A percentile compares a stretch with the other conserved stretches of the same genome.
Evolutionary conservation across 1,140 invertebrate species (phyloP).

Genomic region (Pogonomyrmex californicus): DNA sequence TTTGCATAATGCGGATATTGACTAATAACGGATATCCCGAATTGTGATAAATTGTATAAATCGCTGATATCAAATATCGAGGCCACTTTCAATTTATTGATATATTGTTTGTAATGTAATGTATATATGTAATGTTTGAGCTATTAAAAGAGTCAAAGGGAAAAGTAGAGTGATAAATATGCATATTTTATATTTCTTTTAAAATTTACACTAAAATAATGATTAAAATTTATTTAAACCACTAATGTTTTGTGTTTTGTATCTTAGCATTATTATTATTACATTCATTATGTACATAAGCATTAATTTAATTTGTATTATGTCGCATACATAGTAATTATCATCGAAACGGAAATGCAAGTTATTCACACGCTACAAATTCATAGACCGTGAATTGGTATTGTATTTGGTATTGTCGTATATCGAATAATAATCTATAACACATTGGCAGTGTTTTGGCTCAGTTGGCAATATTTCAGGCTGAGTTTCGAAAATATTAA

Average conservation of each 20-base stretch:
- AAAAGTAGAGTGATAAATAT: too few relatives aligned
- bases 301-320: constrained; percentile 20
- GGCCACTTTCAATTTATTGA: neutral
- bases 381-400: constrained; percentile 27
- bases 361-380: neutral
- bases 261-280: neutral
- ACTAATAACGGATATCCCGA: constrained; percentile 22
- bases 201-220: neutral
- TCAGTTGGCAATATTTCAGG: constrained; percentile 9
- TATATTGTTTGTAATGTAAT: neutral
- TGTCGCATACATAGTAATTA: constrained; percentile 16
- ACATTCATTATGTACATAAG: neutral
- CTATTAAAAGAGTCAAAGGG: neutral
- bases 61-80: neutral
- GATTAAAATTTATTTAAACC: neutral
- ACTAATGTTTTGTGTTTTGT: neutral
- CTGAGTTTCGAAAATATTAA: constrained; percentile 41
- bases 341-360: constrained; percentile 41
- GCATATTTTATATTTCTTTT: neutral
- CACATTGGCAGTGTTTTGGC: neutral
- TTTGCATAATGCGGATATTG: constrained; percentile 30
- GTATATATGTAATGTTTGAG: neutral
- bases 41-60: constrained; percentile 29
- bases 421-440: constrained; percentile 56
- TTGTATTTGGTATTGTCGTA: constrained; percentile 18